Percentiles rank a stretch among this genome's conserved stretches.
Conservation (phyloP, 2,888 invertebrate species). For the Scaptomyza parva region DNA sequence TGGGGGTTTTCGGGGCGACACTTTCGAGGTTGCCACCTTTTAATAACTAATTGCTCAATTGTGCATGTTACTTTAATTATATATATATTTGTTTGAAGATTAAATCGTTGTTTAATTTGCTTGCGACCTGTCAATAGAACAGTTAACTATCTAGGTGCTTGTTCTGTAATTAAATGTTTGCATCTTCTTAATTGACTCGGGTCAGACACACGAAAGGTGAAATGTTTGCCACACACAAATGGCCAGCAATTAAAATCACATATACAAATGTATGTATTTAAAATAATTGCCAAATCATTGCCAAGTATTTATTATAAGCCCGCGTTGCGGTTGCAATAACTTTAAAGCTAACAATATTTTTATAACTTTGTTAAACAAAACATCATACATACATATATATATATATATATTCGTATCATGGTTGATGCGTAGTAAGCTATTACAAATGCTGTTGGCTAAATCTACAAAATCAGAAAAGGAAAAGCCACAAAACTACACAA, state of each 20-base stretch:
- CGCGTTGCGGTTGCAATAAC: too few species aligned
- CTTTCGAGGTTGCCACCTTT: constrained; percentile 18
- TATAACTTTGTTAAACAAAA: neutral
- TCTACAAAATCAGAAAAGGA: constrained; percentile 9
- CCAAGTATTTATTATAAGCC: neutral
- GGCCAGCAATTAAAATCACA: neutral
- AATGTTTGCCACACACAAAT: neutral
- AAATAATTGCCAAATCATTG: too few species aligned
- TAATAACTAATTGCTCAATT: neutral
- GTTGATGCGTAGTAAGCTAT: constrained; percentile 32
- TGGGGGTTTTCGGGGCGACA: constrained; percentile 16
- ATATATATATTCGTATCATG: constrained; percentile 3
- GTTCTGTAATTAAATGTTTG: neutral
- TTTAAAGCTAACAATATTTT: neutral
- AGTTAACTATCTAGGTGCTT: neutral
- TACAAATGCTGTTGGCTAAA: constrained; percentile 21
- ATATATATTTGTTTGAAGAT: too few species aligned
- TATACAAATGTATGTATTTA: too few species aligned
- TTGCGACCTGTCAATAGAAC: neutral
- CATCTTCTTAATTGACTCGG: neutral
- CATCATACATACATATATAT: too few species aligned
- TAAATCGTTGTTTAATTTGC: neutral
- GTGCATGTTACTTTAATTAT: too few species aligned
- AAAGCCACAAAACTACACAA: constrained; percentile 14
- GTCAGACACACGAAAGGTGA: neutral